Evolutionary conservation across 2,113 vertebrate species (phyloP).

Genomic region (Butastur rufipennis): DNA sequence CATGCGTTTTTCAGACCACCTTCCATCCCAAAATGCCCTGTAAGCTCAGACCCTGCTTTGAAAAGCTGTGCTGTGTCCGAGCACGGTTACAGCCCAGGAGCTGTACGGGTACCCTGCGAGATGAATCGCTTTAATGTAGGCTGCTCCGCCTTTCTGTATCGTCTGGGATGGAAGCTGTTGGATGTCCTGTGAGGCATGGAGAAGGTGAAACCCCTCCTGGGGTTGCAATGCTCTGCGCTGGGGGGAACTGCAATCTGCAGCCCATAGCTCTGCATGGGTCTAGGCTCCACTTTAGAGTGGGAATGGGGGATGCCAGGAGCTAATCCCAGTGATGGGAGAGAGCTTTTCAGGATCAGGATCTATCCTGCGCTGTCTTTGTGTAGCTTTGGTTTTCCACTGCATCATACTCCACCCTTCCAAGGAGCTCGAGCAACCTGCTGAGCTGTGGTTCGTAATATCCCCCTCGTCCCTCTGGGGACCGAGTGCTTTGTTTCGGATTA

Average conservation of each 20-base stretch:
- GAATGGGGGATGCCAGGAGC: not conserved
- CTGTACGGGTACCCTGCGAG: not conserved
- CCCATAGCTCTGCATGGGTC: not conserved
- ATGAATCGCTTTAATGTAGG: rapidly evolving
- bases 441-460: not conserved
- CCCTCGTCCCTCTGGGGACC: rapidly evolving
- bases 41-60: rapidly evolving
- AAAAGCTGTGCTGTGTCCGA: not conserved
- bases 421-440: not conserved
- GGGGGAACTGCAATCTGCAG: not conserved
- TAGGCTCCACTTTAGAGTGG: rapidly evolving
- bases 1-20: not conserved
- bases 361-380: rapidly evolving
- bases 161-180: rapidly evolving
- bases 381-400: not conserved
- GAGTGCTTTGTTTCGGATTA: not conserved
- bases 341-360: not conserved
- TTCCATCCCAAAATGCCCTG: not conserved
- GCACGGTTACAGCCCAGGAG: not conserved
- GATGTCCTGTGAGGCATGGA: rapidly evolving
- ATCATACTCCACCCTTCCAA: not conserved
- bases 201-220: rapidly evolving
- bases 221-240: not conserved
- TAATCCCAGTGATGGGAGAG: not conserved
- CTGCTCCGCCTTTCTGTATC: rapidly evolving